Base-by-base conservation (phyloP, 1,140 invertebrate species). In the Sinella curviseta region DNA sequence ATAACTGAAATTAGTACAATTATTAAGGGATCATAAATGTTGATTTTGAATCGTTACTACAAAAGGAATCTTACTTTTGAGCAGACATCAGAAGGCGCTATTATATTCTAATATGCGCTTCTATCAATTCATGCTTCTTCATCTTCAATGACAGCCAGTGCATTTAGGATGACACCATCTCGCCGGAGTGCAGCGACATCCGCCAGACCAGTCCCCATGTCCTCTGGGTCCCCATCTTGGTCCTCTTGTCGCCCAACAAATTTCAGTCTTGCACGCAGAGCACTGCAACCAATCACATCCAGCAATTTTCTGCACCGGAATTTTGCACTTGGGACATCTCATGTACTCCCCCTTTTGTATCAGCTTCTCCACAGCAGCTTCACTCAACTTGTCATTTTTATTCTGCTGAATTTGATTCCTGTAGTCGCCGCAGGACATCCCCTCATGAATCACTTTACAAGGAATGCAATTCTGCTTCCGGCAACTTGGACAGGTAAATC, bases 261-360 rank as follows among this genome's bases (percentile, higher is more conserved):
- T 96, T 87, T 97, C 95, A 17, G 94, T 96, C 86, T 94, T 94
- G 86, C 96, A 98, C 87, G 96, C 94, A 0, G 94, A 93, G 87
- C 96, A 98, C 70, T 92, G 90, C 33, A 98, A 87, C 95, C 95
- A 97, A 87, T 97, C 95, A 89, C 96, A 98, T 30, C 96, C 95
- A 91, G 93, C 95, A 88, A 95, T 96, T 85, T 97, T 96, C 88
- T 94, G 94, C 0, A 97, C 87, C 16, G 97, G 90, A 28, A 95
- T 91, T 83, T 90, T 88, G 86, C 95, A 97, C 70, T 92, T 92
- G 0, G 95, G 94, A 88, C 95, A 97, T 26, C 90, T 88, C 86
- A 97, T 90, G 1, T 95, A 95, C 87, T 97, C 93, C 1, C 95
- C 95, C 57, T 91, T 89, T 31, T 90, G 88, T 36, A 97, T 91